Evolutionary conservation across 2,888 invertebrate species (phyloP), one percentile per base, ranked within the genome.

Genomic region (Clunio marinus): DNA sequence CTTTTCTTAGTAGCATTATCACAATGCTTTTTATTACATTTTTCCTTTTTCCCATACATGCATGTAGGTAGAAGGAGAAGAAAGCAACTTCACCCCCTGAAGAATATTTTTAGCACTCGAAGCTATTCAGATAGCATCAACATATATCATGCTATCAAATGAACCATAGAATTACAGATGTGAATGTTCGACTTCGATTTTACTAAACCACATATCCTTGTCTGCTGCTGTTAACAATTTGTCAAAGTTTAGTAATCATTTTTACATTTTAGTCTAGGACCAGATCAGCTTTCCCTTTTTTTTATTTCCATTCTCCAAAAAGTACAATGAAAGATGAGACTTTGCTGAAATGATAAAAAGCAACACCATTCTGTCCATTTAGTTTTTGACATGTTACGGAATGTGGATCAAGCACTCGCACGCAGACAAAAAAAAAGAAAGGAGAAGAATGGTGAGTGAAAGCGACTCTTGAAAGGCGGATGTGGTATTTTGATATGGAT

Each of bases 351-450:
- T 32, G 41, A 41, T n/a, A n/a, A 5, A 41, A 41, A 41, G n/a
- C 32, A 7, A 4, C 20, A 41, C 37, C 60, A 60, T 60, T 60
- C 24, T 60, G 60, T 60, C 60, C 60, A 60, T 60, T 60, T 60
- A 60, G 32, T 60, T 35, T 60, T 60, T 60, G 60, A 60, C 60
- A 60, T 24, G 20, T 60, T 60, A 37, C 60, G 20, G 37, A 60
- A 60, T 24, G 32, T 37, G 58, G 28, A 15, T 28, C 15, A 58
- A 32, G 32, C 28, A 46, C 8, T 20, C 4, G 20, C n/a, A n/a
- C n/a, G 55, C 13, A 10, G n/a, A 57, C 25, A 57, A 57, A 57
- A 57, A 57, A 32, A 10, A 10, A 15, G 15, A 5, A n/a, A 41
- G 3, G 41, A 41, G 2, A n/a, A 15, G 10, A 41, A 5, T 41